Base-by-base conservation (phyloP, 2,113 vertebrate genomes). In the Nothobranchius furzeri region DNA sequence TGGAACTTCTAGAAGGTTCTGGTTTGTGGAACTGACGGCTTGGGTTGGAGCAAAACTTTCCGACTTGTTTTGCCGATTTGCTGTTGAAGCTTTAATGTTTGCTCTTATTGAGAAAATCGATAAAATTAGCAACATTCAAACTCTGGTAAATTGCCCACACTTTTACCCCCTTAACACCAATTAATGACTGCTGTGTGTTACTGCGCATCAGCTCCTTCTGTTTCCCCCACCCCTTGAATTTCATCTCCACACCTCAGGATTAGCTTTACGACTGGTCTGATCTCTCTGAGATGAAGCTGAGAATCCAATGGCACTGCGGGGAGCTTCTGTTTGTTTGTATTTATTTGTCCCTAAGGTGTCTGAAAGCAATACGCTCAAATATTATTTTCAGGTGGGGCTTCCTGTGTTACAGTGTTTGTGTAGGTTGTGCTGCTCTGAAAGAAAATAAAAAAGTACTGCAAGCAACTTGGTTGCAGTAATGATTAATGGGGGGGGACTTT, bases 401-500 rank as follows among this genome's bases (percentile, higher is more conserved):
- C 51, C 71, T 15, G 45, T 70, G 58, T 50, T 52, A n/a, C 46
- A 11, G 48, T 55, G 11, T 51, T 6, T 53, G 45, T 55, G 45
- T 62, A 47, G 35, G 24, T 30, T 46, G 51, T 42, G 24, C 1
- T 0, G 37, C 66, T 78, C 42, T 9, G 12, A 59, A 64, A 65
- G 66, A 67, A 64, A 50, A 25, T 49, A 76, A 64, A 73, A 45
- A 11, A 11, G 59, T 67, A 64, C 53, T 25, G 50, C 74, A 64
- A 70, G 43, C 0, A 60, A 77, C 79, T 78, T 59, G 69, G 61
- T 68, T 61, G 70, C 60, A 64, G 68, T 60, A 40, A 71, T 89
- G 88, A 92, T 91, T 85, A 85, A 90, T 90, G 90, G 83, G 66
- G 63, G 63, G 63, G 68, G 72, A 70, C 64, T 68, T 84, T 65